Evolutionary conservation across 2,797 vertebrate species (phyloP), one percentile per base, ranked within the genome.

Genomic region (Parambassis ranga): DNA sequence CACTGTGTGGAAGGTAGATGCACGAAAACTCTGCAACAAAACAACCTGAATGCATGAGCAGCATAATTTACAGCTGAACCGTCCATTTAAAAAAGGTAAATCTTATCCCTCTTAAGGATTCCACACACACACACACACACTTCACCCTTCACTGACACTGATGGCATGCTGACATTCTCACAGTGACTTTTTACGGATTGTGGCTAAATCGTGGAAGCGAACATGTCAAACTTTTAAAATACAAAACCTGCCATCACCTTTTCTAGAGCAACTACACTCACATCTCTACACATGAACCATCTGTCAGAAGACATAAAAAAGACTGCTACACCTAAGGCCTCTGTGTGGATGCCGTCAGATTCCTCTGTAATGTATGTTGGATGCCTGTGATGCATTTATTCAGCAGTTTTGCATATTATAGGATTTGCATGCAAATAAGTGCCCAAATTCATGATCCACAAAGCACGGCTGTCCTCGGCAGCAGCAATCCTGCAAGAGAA

Each of bases 371-470:
- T 55, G 50, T 41, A 35, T 1, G 9, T 75, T 56, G 43, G 77
- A 53, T 62, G 61, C 48, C 63, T 61, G 44, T 61, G 76, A 72
- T 75, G 76, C 50, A 77, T 79, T 81, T 48, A 70, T 60, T 79
- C 75, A 71, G 77, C 63, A 35, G 11, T 69, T 87, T 74, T 78
- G 65, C 63, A 74, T 58, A 68, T 74, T 67, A 70, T 64, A 28
- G 33, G 58, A 82, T 85, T 83, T 77, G 68, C 57, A 85, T 76
- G 33, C 46, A 75, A 82, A 85, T 81, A 41, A 77, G 48, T 6
- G 3, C 19, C 28, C 5, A 33, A 22, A 55, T 74, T 78, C 53
- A 49, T 6, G 48, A 81, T 55, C 65, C 47, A 8, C 3, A 1
- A 70, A 79, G 63, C 77, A 39, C 7, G 7, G 46, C 79, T 44